Evolutionary conservation across 2,888 invertebrate genomes (phyloP).

Genomic region (Brachyopa scutellaris): DNA sequence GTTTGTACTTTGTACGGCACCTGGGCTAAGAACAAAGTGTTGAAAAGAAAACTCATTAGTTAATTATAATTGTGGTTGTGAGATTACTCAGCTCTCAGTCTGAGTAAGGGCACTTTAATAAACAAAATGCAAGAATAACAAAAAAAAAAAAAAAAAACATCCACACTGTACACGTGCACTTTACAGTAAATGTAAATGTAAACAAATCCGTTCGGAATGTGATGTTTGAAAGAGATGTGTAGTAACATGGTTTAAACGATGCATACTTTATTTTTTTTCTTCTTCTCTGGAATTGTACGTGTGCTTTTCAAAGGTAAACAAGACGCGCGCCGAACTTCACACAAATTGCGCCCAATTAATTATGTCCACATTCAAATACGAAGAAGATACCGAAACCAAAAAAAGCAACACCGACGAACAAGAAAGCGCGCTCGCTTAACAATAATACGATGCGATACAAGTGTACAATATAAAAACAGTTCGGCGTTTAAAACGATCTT

Average conservation of each 20-base stretch:
- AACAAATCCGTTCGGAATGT: conserved; percentile 63
- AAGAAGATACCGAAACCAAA: background rate
- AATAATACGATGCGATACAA: conserved; percentile 28
- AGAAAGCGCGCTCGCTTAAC: conserved; percentile 58
- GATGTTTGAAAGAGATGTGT: conserved; percentile 38
- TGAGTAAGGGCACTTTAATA: conserved; percentile 23
- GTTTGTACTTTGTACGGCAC: background rate
- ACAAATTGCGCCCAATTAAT: conserved; percentile 68
- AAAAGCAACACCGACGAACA: conserved; percentile 28
- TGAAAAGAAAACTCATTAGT: conserved; percentile 57
- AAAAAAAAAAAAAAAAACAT: background rate
- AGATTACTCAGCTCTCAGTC: conserved; percentile 12
- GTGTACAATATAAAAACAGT: conserved; percentile 36
- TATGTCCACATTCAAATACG: conserved; percentile 49
- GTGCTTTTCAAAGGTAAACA: conserved; percentile 62
- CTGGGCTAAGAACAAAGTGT: conserved; percentile 49
- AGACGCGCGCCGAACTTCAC: conserved; percentile 44
- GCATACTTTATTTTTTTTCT: conserved; percentile 3
- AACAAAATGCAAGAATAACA: conserved; percentile 23
- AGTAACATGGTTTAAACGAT: conserved; percentile 20
- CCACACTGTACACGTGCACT: conserved; percentile 52
- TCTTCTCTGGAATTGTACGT: conserved; percentile 24
- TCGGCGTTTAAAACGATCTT: conserved; percentile 68
- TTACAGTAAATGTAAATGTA: conserved; percentile 51
- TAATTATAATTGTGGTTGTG: conserved; percentile 38